Conservation (phyloP, 2,113 vertebrate genomes). For the Carettochelys insculpta region DNA sequence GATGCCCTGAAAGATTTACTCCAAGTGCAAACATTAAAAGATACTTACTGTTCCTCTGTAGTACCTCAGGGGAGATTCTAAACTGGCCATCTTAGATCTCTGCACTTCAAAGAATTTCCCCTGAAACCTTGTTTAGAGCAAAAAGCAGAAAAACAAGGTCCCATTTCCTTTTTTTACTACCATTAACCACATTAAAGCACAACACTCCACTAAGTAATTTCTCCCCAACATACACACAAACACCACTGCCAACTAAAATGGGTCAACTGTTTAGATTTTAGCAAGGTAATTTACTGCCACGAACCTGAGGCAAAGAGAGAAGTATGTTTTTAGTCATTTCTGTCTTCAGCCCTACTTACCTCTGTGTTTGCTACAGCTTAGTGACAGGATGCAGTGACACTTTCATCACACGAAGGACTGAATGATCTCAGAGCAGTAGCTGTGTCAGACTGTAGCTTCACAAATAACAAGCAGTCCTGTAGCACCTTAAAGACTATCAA, state of each 20-base stretch:
- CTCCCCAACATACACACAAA: constrained; percentile 10
- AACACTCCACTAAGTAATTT: constrained; percentile 60
- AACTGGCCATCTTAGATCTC: constrained; percentile 74
- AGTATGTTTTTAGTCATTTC: constrained; percentile 52
- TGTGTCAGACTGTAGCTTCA: too few species aligned
- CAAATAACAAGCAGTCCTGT: too few species aligned
- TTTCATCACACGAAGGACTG: background rate
- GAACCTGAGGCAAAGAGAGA: constrained; percentile 35
- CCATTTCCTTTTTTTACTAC: constrained; percentile 70
- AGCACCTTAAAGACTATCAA: too few species aligned
- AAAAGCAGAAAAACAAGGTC: constrained; percentile 70
- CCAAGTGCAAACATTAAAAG: constrained; percentile 70
- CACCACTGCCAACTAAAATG: constrained; percentile 41
- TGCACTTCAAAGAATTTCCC: constrained; percentile 78
- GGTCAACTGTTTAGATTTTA: constrained; percentile 49
- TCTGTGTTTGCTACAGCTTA: background rate
- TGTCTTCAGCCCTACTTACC: constrained; percentile 16
- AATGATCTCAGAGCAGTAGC: too few species aligned
- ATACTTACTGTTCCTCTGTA: constrained; percentile 74
- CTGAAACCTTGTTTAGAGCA: constrained; percentile 78
- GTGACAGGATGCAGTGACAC: background rate
- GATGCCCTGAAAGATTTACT: constrained; percentile 74
- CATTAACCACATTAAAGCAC: constrained; percentile 71
- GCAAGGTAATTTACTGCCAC: constrained; percentile 55
- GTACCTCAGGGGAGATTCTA: constrained; percentile 66